Evolutionary conservation across 35 echinoderm and acorn worm species (phyloP).

Genomic region (Ophiothrix spiculata): DNA sequence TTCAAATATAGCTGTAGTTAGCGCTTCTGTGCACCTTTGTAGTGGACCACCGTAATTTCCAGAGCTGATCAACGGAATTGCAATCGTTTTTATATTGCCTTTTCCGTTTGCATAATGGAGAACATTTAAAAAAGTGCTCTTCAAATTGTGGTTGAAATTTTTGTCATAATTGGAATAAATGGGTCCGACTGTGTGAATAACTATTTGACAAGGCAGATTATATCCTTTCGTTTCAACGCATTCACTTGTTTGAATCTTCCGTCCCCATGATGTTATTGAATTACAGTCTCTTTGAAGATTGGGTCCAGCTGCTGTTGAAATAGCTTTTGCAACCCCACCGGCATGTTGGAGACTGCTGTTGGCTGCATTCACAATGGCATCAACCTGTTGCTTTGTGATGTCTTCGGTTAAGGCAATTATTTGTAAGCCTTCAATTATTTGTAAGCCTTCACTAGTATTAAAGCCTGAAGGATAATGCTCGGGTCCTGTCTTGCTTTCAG

Average conservation of each 20-base stretch:
- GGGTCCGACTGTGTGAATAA: slow-evolving; percentile 16
- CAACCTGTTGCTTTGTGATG: slow-evolving; percentile 24
- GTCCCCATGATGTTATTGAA: not conserved
- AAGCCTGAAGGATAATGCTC: not conserved
- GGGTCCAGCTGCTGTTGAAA: slow-evolving; percentile 1
- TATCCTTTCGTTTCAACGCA: slow-evolving; percentile 1
- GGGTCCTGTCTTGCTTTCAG: not conserved
- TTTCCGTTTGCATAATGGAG: not conserved
- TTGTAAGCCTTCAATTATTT: slow-evolving; percentile 22
- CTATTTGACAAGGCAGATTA: not conserved
- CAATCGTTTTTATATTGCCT: not conserved
- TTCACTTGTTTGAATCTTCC: not conserved
- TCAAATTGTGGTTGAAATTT: not conserved
- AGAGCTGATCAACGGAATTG: slow-evolving; percentile 23
- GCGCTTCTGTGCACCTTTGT: slow-evolving; percentile 7
- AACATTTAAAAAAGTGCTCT: slow-evolving; percentile 15
- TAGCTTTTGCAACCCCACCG: slow-evolving; percentile 25
- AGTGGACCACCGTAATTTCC: slow-evolving; percentile 8
- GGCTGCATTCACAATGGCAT: slow-evolving; percentile 18
- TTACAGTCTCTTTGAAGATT: not conserved
- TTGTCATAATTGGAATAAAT: not conserved
- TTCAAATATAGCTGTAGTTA: slow-evolving; percentile 1
- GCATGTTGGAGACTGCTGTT: not conserved
- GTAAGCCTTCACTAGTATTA: too few relatives aligned
- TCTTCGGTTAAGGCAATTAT: not conserved